phyloP scores from a whole-genome alignment of 64 coral and sea anemone species.

The Acropora tenuis region DNA sequence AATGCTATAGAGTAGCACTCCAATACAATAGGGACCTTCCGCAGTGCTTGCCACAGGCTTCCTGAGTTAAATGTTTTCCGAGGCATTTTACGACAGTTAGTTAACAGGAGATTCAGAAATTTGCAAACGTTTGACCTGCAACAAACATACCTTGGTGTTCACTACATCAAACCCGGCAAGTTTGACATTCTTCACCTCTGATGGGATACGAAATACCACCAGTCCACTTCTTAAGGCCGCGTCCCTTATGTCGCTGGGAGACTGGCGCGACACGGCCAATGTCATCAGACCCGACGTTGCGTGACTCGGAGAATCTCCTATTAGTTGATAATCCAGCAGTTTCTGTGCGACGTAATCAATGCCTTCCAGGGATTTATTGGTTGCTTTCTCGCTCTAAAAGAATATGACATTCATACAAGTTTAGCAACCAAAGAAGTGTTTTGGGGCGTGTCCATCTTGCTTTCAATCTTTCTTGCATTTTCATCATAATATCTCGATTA shows the following conservation, averaged over 20 bases:
- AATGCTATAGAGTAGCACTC: not conserved
- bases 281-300: constrained; percentile 10
- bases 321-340: constrained; percentile 26
- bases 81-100: no score
- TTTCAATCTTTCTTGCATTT: no score
- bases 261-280: constrained; percentile 26
- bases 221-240: constrained; percentile 7
- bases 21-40: no score
- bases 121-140: no score
- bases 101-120: no score
- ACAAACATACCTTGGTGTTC: constrained; percentile 42
- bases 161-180: constrained; percentile 4
- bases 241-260: constrained; percentile 4
- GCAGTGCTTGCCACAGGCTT: no score
- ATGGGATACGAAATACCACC: constrained; percentile 18
- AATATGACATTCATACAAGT: not conserved
- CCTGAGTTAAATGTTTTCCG: no score
- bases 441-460: no score
- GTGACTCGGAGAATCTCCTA: constrained; percentile 20
- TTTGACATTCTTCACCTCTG: constrained; percentile 13
- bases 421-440: no score
- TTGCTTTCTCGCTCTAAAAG: constrained; percentile 35
- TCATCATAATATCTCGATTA: no score
- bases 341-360: constrained; percentile 42
- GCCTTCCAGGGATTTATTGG: constrained; percentile 40